Conservation (phyloP, 1,140 invertebrate species). For the Carposina sasakii region DNA sequence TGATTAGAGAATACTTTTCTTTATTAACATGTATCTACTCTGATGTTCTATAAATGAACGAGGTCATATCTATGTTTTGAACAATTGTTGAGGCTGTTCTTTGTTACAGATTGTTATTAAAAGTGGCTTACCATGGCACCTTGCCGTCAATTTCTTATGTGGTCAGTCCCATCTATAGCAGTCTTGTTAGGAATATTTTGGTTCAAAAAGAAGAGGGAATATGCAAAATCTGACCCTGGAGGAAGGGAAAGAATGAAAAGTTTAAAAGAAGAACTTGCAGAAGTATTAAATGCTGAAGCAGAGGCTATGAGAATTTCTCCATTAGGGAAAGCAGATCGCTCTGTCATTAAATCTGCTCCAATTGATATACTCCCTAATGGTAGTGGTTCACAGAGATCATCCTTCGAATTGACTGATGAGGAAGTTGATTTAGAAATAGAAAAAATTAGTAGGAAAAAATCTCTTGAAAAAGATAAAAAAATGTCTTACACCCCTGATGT, state of each 20-base stretch:
- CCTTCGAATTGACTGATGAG: constrained; percentile 74
- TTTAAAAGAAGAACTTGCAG: constrained; percentile 66
- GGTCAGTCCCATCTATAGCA: constrained; percentile 75
- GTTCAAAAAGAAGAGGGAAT: constrained; percentile 76
- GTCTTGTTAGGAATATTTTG: constrained; percentile 76
- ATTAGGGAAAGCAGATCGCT: constrained; percentile 46
- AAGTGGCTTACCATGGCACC: constrained; percentile 73
- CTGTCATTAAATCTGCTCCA: constrained; percentile 71
- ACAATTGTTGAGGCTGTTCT: constrained; percentile 21
- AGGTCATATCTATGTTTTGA: constrained; percentile 5
- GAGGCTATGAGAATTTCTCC: constrained; percentile 42
- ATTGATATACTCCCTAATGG: constrained; percentile 74
- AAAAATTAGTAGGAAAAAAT: constrained; percentile 69
- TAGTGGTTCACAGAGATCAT: constrained; percentile 66
- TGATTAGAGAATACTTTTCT: too few species aligned
- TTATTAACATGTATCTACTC: too few species aligned
- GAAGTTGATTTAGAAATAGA: constrained; percentile 76
- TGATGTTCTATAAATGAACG: too few species aligned
- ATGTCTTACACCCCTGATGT: constrained; percentile 36
- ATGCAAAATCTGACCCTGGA: constrained; percentile 71
- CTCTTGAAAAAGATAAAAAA: constrained; percentile 56
- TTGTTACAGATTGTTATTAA: constrained; percentile 64
- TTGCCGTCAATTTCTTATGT: constrained; percentile 75
- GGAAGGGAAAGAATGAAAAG: constrained; percentile 70
- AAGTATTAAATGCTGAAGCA: constrained; percentile 53